Evolutionary conservation across 2,888 invertebrate genomes (phyloP), one percentile per base, ranked within the genome.

Genomic region (Leuctra nigra): DNA sequence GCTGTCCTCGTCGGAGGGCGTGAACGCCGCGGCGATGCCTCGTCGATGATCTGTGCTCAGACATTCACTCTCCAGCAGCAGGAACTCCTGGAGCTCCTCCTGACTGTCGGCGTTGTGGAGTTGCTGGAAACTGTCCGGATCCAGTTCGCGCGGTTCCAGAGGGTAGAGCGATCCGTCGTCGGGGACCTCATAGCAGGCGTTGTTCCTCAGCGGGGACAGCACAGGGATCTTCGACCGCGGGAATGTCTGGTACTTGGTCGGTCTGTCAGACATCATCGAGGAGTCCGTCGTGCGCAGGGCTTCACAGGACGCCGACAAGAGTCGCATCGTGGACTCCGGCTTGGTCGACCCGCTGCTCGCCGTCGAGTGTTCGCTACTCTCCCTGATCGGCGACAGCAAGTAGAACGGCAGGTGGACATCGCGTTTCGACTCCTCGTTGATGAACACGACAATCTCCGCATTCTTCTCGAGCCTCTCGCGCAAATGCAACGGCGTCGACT

Each of bases 81-180:
- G 69, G 68, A 82, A 81, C 66, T 82, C 80, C 63, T 80, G 79
- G 35, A 82, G 68, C 61, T 82, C 80, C 63, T 82, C 80, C 63
- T 79, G 78, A 64, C 79, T 80, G 60, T 81, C 79, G 2, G 78
- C 78, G 1, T 77, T 78, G 63, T 81, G 80, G 14, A 81, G 66
- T 65, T 81, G 80, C 56, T 75, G 76, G 62, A 76, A 80, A 23
- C 71, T 73, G 55, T 75, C 75, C 1, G 79, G 73, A 63, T 81
- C 80, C 52, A 81, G 70, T 67, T 80, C 80, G 59, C 79, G 68
- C 1, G 80, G 80, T 64, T 81, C 79, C 48, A 80, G 64, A 1
- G 78, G 79, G 66, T 76, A 79, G 69, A 77, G 25, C 2, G 53
- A 14, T 13, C 58, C 54, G 29, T 61, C 55, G 16, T 53, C 57